phyloP scores from a whole-genome alignment of 2,113 vertebrate genomes.

The Rhinoptilus africanus region DNA sequence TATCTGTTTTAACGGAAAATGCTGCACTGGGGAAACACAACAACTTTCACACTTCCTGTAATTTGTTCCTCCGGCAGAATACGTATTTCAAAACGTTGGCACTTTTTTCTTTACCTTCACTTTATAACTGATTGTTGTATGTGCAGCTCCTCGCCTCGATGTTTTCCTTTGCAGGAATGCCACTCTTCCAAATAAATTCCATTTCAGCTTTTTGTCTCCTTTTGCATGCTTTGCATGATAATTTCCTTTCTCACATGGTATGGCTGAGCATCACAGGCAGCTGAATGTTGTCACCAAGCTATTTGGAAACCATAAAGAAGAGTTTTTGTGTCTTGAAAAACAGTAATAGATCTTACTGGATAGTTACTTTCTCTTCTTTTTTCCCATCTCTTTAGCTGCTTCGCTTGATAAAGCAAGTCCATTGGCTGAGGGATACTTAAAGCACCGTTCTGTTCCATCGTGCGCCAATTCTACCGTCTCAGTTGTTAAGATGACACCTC shows the following conservation, averaged over 20 bases:
- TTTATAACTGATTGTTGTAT: constrained; percentile 72
- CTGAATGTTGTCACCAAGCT: constrained; percentile 82
- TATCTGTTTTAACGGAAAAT: constrained; percentile 61
- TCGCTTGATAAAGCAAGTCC: constrained; percentile 91
- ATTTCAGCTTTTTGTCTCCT: constrained; percentile 71
- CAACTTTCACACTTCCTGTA: constrained; percentile 89
- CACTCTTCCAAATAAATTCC: constrained; percentile 73
- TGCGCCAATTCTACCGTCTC: constrained; percentile 82
- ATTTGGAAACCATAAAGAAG: constrained; percentile 69
- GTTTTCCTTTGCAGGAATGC: constrained; percentile 83
- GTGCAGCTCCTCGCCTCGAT: constrained; percentile 71
- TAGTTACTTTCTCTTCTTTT: constrained; percentile 48
- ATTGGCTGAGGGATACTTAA: constrained; percentile 82
- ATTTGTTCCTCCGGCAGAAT: constrained; percentile 73
- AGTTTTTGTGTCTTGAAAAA: constrained; percentile 11
- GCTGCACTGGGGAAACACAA: constrained; percentile 71
- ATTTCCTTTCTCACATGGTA: constrained; percentile 74
- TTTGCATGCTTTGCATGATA: constrained; percentile 82
- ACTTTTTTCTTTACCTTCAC: constrained; percentile 70
- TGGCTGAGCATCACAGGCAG: constrained; percentile 83
- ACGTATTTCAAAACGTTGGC: constrained; percentile 65
- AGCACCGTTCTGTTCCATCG: constrained; percentile 79
- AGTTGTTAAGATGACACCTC: constrained; percentile 97
- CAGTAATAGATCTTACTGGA: background rate
- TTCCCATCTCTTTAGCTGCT: constrained; percentile 74